Evolutionary conservation across 2,113 vertebrate species (phyloP).

Genomic region (Chinchilla lanigera): DNA sequence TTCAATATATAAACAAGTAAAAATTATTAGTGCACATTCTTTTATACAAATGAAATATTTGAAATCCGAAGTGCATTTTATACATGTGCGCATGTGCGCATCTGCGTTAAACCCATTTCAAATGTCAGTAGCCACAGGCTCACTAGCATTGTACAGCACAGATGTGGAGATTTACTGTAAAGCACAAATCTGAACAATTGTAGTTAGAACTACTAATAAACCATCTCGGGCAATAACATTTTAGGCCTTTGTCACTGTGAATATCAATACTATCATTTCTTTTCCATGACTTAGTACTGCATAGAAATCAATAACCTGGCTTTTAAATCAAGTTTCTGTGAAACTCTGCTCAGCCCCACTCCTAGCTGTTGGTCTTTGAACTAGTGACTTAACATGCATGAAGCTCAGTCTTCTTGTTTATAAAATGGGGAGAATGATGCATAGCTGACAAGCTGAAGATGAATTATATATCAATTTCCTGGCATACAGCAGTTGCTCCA

Average conservation of each 20-base stretch:
- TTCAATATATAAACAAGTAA: not conserved
- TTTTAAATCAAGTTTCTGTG: not conserved
- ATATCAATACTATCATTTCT: not conserved
- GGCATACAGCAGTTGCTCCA: not conserved
- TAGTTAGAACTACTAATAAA: not conserved
- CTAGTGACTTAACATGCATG: not conserved
- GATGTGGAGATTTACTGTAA: not conserved
- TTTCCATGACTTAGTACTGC: not conserved
- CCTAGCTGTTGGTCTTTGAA: not conserved
- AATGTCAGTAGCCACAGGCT: not conserved
- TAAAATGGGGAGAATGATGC: not conserved
- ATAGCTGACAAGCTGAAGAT: not conserved
- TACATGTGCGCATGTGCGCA: rapidly evolving
- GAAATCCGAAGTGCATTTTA: not conserved
- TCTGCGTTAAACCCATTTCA: not conserved
- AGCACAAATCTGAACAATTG: not conserved
- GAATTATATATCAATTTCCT: not conserved
- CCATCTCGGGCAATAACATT: not conserved
- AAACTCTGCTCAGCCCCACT: not conserved
- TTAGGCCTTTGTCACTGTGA: not conserved
- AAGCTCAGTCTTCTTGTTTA: not conserved
- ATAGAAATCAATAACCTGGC: not conserved
- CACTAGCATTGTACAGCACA: not conserved
- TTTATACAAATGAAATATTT: not conserved
- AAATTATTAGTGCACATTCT: not conserved